These are phyloP conservation scores for Flexamia atlantica DNA, from an alignment of 2,888 invertebrate genomes.

Conservation along the genomic window DNA sequence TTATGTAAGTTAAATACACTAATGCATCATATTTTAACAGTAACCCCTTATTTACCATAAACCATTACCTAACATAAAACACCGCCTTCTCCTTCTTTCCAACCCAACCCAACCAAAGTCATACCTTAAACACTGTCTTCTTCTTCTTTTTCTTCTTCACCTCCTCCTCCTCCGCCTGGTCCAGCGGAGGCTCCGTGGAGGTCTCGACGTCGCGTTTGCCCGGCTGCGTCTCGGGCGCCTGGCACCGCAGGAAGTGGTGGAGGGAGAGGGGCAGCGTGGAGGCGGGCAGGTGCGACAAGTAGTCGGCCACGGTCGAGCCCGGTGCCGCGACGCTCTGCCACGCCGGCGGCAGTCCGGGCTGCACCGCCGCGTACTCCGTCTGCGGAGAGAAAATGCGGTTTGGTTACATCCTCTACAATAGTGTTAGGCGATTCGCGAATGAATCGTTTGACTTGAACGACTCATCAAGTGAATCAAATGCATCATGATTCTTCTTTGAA, in stretches of 20 bases:
- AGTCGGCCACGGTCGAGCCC: conserved; percentile 91
- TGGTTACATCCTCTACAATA: too few species aligned
- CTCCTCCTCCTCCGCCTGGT: conserved; percentile 64
- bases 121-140: conserved; percentile 78
- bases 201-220: conserved; percentile 81
- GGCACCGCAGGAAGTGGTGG: conserved; percentile 90
- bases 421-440: too few species aligned
- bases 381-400: too few species aligned
- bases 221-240: conserved; percentile 77
- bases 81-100: too few species aligned
- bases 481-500: too few species aligned
- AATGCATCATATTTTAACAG: too few species aligned
- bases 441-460: too few species aligned
- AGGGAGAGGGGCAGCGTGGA: conserved; percentile 86
- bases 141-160: conserved; percentile 89
- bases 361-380: conserved; percentile 73
- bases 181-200: conserved; percentile 63
- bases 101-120: too few species aligned
- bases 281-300: conserved; percentile 87
- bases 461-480: too few species aligned
- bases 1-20: too few species aligned
- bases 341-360: conserved; percentile 78
- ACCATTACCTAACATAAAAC: too few species aligned
- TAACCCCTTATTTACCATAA: too few species aligned
- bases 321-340: conserved; percentile 86